Evolutionary conservation across 2,797 vertebrate species (phyloP), one percentile per base, ranked within the genome.

Genomic region (Leptatherina wallacei): DNA sequence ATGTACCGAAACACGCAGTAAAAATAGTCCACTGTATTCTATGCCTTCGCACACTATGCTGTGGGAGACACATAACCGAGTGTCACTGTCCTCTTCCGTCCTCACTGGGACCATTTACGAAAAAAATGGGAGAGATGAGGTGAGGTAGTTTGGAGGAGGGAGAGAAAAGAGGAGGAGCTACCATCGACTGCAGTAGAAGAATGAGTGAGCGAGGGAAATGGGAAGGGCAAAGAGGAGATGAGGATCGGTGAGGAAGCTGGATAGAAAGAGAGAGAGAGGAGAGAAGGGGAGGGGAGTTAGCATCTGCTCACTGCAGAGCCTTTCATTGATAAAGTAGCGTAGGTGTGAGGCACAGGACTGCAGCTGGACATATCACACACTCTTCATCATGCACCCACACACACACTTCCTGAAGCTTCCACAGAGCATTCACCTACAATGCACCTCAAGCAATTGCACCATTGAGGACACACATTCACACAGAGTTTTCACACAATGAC

Each of bases 261-360:
- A 72, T 59, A 69, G 62, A 60, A 54, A 64, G 54, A 49, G 77
- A 65, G 77, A 74, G 42, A 44, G 42, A 13, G 38, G 57, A 32
- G 36, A 61, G 65, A 70, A 65, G 27, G 44, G 77, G 55, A 73
- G 63, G 64, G 79, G 82, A 75, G 80, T 69, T n/a, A 8, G 84
- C 81, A 86, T 85, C 80, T 77, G 84, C 70, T 90, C 79, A 85
- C 89, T 91, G 89, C 88, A 71, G 90, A 92, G 74, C 65, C 73
- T 72, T 89, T 91, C 91, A 93, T 93, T 93, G 91, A 93, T 88
- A 93, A 93, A 93, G 85, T 85, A 78, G 77, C 38, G 12, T 59
- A 38, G 35, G 38, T 72, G 62, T 60, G 73, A 80, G 77, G 74
- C 69, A 69, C 61, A 83, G 63, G 82, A 82, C 84, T 75, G 80